Base-by-base conservation (phyloP, 2,113 vertebrate species). In the Osmerus eperlanus region DNA sequence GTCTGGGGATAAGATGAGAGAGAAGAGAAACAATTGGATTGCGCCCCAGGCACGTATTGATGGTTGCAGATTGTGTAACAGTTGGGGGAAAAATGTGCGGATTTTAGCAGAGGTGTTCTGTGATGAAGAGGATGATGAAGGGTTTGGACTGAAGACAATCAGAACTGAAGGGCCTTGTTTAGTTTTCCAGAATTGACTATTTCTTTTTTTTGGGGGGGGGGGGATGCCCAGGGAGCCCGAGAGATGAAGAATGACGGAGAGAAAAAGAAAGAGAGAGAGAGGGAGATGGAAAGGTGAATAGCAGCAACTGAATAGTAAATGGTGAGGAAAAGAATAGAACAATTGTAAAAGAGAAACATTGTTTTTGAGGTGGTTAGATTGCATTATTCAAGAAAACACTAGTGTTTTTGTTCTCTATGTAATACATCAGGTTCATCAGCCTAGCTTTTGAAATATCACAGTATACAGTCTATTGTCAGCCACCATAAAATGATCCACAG, bases 81-180 rank as follows among this genome's bases (percentile, higher is more conserved):
- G 73, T 71, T 66, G 18, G 53, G 60, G 32, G 59, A 78, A 36
- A 67, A 54, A 66, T 78, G 72, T 54, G 28, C 65, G 58, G 36
- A 74, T 68, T 53, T 65, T 71, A 13, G 13, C n/a, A 3, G 7
- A 68, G 51, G 53, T 65, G 6, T 72, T 65, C 28, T 51, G 28
- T 53, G 47, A 67, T 60, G 28, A 16, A 6, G 52, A 54, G 67
- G 58, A 68, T 28, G 78, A 80, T 56, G 56, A 75, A 12, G 14
- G 70, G 68, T 55, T 15, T 51, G 23, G 28, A 79, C 74, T 73
- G 73, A 75, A 68, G 53, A 61, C 58, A 82, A 77, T 84, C 73
- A 77, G 69, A 0, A 2, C 59, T 73, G 19, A 78, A 78, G 65
- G 73, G 75, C 59, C 71, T 73, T 75, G 68, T 80, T 76, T 56